Evolutionary conservation across 2,113 vertebrate genomes (phyloP).

Genomic region (Ramphastos sulfuratus): DNA sequence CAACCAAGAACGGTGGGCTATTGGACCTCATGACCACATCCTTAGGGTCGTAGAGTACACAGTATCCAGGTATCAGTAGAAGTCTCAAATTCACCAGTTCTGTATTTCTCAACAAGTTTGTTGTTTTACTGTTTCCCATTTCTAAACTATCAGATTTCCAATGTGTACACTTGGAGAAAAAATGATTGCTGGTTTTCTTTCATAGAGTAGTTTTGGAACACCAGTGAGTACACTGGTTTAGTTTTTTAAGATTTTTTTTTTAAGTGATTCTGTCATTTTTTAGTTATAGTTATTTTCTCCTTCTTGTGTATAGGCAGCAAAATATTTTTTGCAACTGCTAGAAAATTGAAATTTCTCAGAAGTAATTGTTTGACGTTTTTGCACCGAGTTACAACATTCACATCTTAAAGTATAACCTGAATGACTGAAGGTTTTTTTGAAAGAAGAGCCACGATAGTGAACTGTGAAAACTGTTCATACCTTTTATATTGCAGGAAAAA

Average conservation of each 20-base stretch:
- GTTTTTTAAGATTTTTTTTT: not conserved
- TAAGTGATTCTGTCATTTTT: not conserved
- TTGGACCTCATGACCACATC: constrained; percentile 99
- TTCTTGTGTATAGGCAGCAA: not conserved
- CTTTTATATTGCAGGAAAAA: constrained; percentile 84
- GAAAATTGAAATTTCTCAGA: not conserved
- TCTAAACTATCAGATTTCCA: not conserved
- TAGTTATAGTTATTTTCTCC: not conserved
- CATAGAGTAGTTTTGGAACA: not conserved
- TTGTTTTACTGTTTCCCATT: not conserved
- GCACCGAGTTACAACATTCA: not conserved
- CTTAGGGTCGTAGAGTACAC: constrained; percentile 99
- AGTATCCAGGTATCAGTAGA: constrained; percentile 87
- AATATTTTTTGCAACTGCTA: not conserved
- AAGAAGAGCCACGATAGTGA: not conserved
- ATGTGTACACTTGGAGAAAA: not conserved
- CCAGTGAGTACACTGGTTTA: not conserved
- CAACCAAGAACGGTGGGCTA: constrained; percentile 99
- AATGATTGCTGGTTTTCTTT: constrained; percentile 18
- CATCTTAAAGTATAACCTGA: not conserved
- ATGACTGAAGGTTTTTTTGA: not conserved
- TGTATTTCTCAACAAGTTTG: not conserved
- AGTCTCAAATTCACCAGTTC: not conserved
- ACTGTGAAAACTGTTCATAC: not conserved
- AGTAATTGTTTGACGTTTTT: not conserved